These are phyloP conservation scores for Enhydra lutris DNA, from an alignment of 2,113 vertebrate species.

Conservation along the genomic window DNA sequence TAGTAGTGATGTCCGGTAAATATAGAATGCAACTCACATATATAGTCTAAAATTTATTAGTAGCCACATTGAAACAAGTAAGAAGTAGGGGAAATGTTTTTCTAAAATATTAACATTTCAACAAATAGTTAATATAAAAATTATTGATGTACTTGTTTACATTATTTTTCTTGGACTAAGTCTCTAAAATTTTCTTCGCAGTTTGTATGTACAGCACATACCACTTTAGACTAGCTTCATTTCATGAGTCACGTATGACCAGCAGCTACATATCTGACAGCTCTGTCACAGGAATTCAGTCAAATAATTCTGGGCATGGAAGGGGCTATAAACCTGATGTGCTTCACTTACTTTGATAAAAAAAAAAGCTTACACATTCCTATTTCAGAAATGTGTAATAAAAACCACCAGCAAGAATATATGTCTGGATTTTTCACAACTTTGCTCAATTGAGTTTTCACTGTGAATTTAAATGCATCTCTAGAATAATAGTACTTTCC, in stretches of 20 bases:
- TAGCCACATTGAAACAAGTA: not conserved
- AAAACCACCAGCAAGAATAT: not conserved
- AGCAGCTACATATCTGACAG: not conserved
- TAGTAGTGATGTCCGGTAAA: not conserved
- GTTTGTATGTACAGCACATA: not conserved
- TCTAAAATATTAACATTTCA: not conserved
- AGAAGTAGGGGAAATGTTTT: not conserved
- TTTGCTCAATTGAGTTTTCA: not conserved
- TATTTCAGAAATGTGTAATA: not conserved
- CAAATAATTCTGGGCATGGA: not conserved
- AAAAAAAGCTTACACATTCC: not conserved
- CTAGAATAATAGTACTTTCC: not conserved
- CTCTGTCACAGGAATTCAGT: not conserved
- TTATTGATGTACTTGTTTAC: not conserved
- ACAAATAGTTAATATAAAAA: not conserved
- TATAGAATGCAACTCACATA: not conserved
- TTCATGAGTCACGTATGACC: not conserved
- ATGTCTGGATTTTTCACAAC: not conserved
- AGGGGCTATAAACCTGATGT: not conserved
- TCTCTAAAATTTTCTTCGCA: not conserved
- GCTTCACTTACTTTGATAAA: constrained; percentile 28
- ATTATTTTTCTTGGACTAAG: not conserved
- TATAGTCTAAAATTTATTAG: not conserved
- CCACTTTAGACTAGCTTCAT: not conserved
- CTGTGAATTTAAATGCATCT: not conserved